A percentile compares a stretch with the other conserved stretches of the same genome.
Evolutionary conservation across 2,888 invertebrate species (phyloP).

Genomic region (Crocallis elinguaria): DNA sequence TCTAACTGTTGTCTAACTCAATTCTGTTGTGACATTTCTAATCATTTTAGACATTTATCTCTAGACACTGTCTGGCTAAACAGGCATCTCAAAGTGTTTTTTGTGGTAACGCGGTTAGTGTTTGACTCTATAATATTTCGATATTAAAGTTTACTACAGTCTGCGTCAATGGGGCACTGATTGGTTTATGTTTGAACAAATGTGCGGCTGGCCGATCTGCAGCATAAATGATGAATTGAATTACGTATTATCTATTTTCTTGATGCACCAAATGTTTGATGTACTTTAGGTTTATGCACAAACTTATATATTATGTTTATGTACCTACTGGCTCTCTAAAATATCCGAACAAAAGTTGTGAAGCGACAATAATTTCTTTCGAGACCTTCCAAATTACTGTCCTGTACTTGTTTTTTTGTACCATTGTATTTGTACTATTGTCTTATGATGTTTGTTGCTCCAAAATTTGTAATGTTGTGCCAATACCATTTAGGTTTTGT

Average conservation of each 20-base stretch:
- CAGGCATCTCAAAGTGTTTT: too few species aligned
- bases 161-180: too few species aligned
- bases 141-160: too few species aligned
- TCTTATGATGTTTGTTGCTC: slow-evolving; percentile 39
- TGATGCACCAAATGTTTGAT: not conserved
- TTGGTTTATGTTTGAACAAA: too few species aligned
- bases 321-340: slow-evolving; percentile 28
- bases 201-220: too few species aligned
- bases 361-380: slow-evolving; percentile 71
- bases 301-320: not conserved
- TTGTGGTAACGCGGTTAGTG: too few species aligned
- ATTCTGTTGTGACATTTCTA: too few species aligned
- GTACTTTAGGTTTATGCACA: slow-evolving; percentile 3
- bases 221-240: not conserved
- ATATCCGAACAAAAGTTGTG: slow-evolving; percentile 64
- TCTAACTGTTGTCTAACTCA: too few species aligned
- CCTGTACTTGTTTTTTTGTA: not conserved
- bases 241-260: not conserved
- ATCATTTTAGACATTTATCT: too few species aligned
- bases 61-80: too few species aligned
- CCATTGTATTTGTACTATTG: slow-evolving; percentile 17
- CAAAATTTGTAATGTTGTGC: slow-evolving; percentile 58
- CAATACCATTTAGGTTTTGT: slow-evolving; percentile 46
- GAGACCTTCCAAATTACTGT: slow-evolving; percentile 42
- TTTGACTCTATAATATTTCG: too few species aligned